Evolutionary conservation across 2,797 vertebrate genomes (phyloP).

Genomic region (Rachycentron canadum): DNA sequence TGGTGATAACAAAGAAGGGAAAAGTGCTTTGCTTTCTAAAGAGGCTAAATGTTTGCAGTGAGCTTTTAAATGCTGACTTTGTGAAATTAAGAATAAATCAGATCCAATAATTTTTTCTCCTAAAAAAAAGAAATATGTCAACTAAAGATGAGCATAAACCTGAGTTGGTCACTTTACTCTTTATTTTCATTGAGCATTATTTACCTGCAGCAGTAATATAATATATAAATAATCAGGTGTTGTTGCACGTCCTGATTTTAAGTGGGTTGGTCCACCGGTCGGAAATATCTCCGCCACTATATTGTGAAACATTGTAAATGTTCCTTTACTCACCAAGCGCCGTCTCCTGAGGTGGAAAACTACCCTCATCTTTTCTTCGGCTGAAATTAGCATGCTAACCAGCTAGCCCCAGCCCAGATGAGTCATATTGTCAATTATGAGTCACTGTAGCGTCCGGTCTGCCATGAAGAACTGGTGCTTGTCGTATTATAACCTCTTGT

Average conservation of each 20-base stretch:
- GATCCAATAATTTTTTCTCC: not conserved
- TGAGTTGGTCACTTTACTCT: not conserved
- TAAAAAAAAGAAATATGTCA: not conserved
- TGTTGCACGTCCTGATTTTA: not conserved
- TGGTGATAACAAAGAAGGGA: not conserved
- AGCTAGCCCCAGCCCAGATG: too few species aligned
- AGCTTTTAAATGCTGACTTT: slow-evolving; percentile 11
- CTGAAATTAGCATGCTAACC: too few species aligned
- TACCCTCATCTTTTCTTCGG: too few species aligned
- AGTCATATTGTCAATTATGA: too few species aligned
- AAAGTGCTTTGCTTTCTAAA: not conserved
- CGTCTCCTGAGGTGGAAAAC: too few species aligned
- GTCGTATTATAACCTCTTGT: too few species aligned
- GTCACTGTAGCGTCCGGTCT: too few species aligned
- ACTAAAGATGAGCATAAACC: not conserved
- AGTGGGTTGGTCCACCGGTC: not conserved
- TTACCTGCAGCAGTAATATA: not conserved
- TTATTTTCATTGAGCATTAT: not conserved
- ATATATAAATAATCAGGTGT: not conserved
- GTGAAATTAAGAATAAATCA: not conserved
- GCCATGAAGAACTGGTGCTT: too few species aligned
- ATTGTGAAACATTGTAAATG: too few species aligned
- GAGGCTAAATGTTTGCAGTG: slow-evolving; percentile 27
- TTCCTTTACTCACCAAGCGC: too few species aligned
- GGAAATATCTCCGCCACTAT: too few species aligned